These are phyloP conservation scores for Dinocampus coccinellae DNA, from an alignment of 2,888 invertebrate genomes.

Conservation along the genomic window DNA sequence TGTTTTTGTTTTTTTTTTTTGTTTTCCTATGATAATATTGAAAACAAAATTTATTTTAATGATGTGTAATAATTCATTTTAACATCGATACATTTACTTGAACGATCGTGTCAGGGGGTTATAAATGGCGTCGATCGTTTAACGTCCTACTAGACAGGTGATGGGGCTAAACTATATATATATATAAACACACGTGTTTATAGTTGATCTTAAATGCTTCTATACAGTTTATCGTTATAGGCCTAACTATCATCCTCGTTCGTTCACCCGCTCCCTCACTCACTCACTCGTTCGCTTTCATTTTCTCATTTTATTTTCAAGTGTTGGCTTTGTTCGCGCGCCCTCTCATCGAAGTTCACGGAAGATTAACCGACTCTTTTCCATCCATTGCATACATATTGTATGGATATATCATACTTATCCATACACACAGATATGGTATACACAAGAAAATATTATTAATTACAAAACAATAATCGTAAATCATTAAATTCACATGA, in stretches of 20 bases:
- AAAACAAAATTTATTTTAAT: slow-evolving; percentile 12
- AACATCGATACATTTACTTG: background rate
- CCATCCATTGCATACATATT: slow-evolving; percentile 18
- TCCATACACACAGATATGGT: no score
- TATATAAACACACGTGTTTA: background rate
- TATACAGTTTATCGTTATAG: slow-evolving; percentile 21
- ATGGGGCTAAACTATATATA: slow-evolving; percentile 8
- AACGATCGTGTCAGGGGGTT: slow-evolving; percentile 14
- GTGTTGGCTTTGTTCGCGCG: slow-evolving; percentile 19
- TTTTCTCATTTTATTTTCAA: slow-evolving; percentile 8
- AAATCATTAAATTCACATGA: slow-evolving; percentile 43
- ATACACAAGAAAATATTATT: slow-evolving; percentile 38
- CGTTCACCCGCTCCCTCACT: slow-evolving; percentile 5
- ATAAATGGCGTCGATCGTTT: slow-evolving; percentile 27
- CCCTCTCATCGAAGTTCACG: slow-evolving; percentile 25
- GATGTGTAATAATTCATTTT: background rate
- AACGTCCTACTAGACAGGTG: slow-evolving; percentile 25
- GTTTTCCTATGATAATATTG: no score
- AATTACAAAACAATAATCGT: slow-evolving; percentile 50
- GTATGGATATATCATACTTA: no score
- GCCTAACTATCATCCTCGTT: slow-evolving; percentile 40
- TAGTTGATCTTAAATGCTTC: background rate
- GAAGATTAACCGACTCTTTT: slow-evolving; percentile 34
- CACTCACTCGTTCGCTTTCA: slow-evolving; percentile 42
- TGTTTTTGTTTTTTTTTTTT: no score